Base-by-base conservation (phyloP, 2,113 vertebrate genomes). In the Hippocampus comes region DNA sequence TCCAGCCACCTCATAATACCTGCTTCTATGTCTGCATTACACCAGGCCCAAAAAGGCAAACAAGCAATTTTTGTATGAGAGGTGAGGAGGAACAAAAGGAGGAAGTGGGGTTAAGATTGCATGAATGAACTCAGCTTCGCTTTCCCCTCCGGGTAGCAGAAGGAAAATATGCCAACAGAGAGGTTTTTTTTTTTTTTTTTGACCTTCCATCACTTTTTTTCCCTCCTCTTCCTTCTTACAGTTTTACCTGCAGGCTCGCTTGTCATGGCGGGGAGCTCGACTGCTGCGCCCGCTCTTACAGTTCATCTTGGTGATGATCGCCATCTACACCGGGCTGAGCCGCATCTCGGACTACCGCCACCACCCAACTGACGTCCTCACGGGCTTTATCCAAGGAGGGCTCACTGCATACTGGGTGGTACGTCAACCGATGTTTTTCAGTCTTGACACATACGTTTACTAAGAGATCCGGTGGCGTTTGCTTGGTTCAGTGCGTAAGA, bases 401-500 rank as follows among this genome's bases (percentile, higher is more conserved):
- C 83, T 94, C 63, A 93, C 92, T 0, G 95, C 94, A 2, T 93
- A 92, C 89, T 95, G 93, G 93, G 93, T 93, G 91, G 93, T 93
- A 90, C 74, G 93, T 88, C 1, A 3, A 71, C 9, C 0, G 3
- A 12, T 11, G 23, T 59, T 59, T 59, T 59, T 59, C n/a, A 59
- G 56, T 25, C 11, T 25, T 5, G n/a, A 3, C 10, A 25, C n/a
- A 14, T 12, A 4, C 4, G 48, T 51, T 17, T 17, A 51, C 48
- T 5, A 17, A 51, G 48, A 17, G 48, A 18, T 51, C 17, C 4
- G 4, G 48, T 4, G 12, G 4, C 15, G 17, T 18, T 51, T 20
- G 17, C 14, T 49, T 49, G 48, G 14, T 6, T 49, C 17, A 46
- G 43, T 43, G 42, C 42, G 10, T 11, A 49, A 49, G 12, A 49